Evolutionary conservation across 1,140 invertebrate genomes (phyloP).

Genomic region (Gryon sp.): DNA sequence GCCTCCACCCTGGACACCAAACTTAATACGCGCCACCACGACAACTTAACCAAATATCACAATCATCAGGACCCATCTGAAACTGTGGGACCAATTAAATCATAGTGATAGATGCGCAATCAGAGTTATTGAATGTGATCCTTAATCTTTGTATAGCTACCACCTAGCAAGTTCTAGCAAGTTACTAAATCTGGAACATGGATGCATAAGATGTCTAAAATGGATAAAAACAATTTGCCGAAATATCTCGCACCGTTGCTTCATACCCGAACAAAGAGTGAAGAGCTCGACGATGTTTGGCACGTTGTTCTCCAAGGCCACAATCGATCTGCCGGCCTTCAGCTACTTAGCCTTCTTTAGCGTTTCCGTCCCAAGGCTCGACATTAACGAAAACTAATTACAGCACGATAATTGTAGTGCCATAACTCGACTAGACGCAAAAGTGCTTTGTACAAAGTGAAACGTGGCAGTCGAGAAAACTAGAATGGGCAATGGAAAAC

Average conservation of each 20-base stretch:
- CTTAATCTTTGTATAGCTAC: too few species aligned
- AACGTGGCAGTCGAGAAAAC: too few species aligned
- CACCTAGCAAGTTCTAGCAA: too few species aligned
- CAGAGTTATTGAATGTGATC: too few species aligned
- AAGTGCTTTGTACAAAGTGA: neutral
- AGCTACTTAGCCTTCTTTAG: constrained; percentile 25
- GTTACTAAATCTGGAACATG: too few species aligned
- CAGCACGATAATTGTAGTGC: constrained; percentile 2
- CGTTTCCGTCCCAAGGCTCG: constrained; percentile 12
- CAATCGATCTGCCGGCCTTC: constrained; percentile 51
- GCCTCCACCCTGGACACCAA: constrained; percentile 33
- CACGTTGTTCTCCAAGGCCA: constrained; percentile 60
- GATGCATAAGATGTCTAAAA: too few species aligned
- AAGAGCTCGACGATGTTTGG: constrained; percentile 48
- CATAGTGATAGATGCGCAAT: too few species aligned
- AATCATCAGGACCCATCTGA: neutral
- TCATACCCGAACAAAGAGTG: constrained; percentile 22
- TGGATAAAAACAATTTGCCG: too few species aligned
- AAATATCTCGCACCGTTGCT: neutral
- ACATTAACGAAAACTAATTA: constrained; percentile 26
- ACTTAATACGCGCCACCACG: constrained; percentile 7
- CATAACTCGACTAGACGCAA: neutral
- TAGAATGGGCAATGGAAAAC: too few species aligned
- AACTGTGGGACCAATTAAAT: too few species aligned
- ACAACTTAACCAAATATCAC: neutral